Base-by-base conservation (phyloP, 92 coral and sea anemone species). In the Anthopleura xanthogrammica region DNA sequence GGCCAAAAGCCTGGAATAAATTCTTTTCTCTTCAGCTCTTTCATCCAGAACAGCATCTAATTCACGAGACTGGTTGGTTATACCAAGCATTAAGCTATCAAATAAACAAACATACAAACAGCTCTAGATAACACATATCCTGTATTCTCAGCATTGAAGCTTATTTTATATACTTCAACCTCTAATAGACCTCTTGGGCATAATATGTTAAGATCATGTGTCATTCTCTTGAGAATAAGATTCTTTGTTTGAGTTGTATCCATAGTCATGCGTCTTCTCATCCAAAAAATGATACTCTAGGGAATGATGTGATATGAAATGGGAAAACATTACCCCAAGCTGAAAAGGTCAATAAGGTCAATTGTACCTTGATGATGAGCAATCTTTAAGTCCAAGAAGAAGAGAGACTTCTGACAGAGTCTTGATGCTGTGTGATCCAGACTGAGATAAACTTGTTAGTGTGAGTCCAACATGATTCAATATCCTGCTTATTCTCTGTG, bases 341-440 rank as follows among this genome's bases (percentile, higher is more conserved):
- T 0, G 36, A 29, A 29, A 29, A 29, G 36, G 36, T 29, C 36
- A 29, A 0, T 29, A 29, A 29, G n/a, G n/a, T n/a, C n/a, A 4
- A 20, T 20, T 23, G 29, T 20, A 95, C 98, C 98, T 95, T 85
- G 98, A 89, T 20, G 81, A 81, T 36, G 97, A 88, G 64, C 95
- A 91, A 60, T 93, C 92, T 62, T 90, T 95, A 41, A 92, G 88
- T 20, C 93, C 95, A 82, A 95, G 93, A 71, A 93, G 36, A 84
- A 93, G 74, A 5, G 97, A 95, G 71, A 90, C 75, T 77, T 90
- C 86, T 52, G 93, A 90, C 52, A 95, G 92, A 16, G 91, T 95
- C 72, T 88, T 88, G 52, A 95, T 89, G 83, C 98, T 95, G 68
- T 90, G 90, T 41, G 70, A 71, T 39, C 98, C 98, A 22, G 98